Base-by-base conservation (phyloP, 2,888 invertebrate genomes). In the Sinhomidia bicolor region DNA sequence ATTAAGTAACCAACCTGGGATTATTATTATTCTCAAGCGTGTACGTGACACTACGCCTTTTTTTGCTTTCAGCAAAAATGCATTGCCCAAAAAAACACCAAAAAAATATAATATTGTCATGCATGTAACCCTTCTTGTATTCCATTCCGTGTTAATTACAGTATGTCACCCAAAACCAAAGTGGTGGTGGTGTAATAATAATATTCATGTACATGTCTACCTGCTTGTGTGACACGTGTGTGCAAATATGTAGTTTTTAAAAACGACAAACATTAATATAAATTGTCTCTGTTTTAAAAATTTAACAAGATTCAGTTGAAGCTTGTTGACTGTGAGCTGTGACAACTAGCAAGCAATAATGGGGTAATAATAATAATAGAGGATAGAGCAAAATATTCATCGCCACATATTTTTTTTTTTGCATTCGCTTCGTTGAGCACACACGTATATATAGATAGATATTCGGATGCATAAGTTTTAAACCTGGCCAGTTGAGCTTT, bases 371-470 rank as follows among this genome's bases (percentile, higher is more conserved):
- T 51, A 51, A 51, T n/a, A n/a, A n/a, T n/a, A n/a, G n/a, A n/a
- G n/a, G n/a, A n/a, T n/a, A n/a, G n/a, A n/a, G n/a, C n/a, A n/a
- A n/a, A n/a, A n/a, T n/a, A n/a, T n/a, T n/a, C n/a, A n/a, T n/a
- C n/a, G n/a, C n/a, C 6, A 17, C 5, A n/a, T 1, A n/a, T 51
- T 51, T 60, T 9, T 9, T 6, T 60, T 14, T 60, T 23, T 60
- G 12, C 1, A 7, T 14, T n/a, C n/a, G 68, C 36, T 74, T 74
- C 74, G 44, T 74, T 74, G 44, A 41, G 3, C 44, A 44, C 74
- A 20, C 12, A 32, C 10, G 68, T 68, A 68, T 74, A 74, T 74
- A n/a, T n/a, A n/a, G n/a, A 68, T 68, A 68, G 36, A 32, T 29
- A 36, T 36, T 41, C 68, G 68, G 68, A 32, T n/a, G 44, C 23